These are phyloP conservation scores for Tenthredo amoena DNA, from an alignment of 2,888 invertebrate species.

Conservation along the genomic window DNA sequence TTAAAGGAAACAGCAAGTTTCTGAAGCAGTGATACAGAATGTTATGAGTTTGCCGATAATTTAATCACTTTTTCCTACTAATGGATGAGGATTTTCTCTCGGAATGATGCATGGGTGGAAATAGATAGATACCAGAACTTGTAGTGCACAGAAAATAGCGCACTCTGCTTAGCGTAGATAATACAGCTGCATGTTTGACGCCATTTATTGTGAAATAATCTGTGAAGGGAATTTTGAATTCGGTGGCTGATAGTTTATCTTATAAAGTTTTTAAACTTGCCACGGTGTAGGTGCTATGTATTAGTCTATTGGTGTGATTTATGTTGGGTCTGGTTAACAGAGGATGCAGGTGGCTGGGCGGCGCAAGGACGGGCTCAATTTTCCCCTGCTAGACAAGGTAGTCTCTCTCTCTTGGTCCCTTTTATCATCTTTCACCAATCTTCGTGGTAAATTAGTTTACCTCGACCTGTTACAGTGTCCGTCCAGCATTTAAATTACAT, in stretches of 20 bases:
- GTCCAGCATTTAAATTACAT: constrained; percentile 36
- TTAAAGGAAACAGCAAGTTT: background rate
- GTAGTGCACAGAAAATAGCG: background rate
- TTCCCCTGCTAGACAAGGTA: constrained; percentile 72
- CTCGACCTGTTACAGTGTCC: constrained; percentile 39
- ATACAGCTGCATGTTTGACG: constrained; percentile 22
- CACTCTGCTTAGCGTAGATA: background rate
- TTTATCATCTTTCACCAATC: constrained; percentile 52
- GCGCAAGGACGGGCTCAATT: constrained; percentile 73
- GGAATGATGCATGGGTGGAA: constrained; percentile 3
- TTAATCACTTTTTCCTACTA: background rate
- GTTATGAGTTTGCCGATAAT: background rate
- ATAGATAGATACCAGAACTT: background rate
- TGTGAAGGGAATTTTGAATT: background rate
- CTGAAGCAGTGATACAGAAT: background rate
- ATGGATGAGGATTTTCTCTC: background rate
- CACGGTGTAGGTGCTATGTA: background rate
- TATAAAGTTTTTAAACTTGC: background rate
- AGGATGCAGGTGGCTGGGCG: constrained; percentile 68
- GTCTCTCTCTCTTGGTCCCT: constrained; percentile 59
- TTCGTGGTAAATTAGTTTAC: constrained; percentile 54
- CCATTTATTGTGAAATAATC: background rate
- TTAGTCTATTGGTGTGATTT: constrained; percentile 52
- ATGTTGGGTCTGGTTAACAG: constrained; percentile 65
- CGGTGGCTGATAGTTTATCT: background rate